Evolutionary conservation across 2,113 vertebrate species (phyloP).

Genomic region (Trogon surrucura): DNA sequence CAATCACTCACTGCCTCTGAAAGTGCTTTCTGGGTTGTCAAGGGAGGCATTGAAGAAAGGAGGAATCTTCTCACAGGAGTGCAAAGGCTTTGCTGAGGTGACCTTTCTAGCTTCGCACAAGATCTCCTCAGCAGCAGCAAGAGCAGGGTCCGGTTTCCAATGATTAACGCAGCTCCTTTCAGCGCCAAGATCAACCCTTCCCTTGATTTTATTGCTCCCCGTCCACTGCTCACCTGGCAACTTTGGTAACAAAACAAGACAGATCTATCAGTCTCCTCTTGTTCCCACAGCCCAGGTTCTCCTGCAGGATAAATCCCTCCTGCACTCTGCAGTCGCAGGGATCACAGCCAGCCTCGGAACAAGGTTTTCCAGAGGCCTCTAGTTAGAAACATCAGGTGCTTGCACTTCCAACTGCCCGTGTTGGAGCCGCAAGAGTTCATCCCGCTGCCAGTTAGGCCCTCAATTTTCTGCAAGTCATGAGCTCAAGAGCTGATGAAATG

Average conservation of each 20-base stretch:
- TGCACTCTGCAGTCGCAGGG: not conserved
- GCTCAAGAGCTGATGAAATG: not conserved
- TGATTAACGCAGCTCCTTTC: rapidly evolving
- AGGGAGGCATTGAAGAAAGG: not conserved
- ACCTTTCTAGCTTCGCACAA: not conserved
- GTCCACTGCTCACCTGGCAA: not conserved
- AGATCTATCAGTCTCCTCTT: not conserved
- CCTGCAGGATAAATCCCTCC: not conserved
- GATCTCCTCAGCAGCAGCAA: not conserved
- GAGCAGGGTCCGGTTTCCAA: rapidly evolving
- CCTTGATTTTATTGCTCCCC: rapidly evolving
- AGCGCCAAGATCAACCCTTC: not conserved
- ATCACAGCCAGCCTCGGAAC: not conserved
- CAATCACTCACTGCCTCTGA: not conserved
- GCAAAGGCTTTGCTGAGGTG: not conserved
- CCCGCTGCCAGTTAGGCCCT: not conserved
- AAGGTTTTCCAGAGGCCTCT: not conserved
- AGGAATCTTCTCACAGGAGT: not conserved
- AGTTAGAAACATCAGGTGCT: rapidly evolving
- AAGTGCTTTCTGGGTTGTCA: not conserved
- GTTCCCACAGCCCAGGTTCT: not conserved
- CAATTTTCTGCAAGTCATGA: not conserved
- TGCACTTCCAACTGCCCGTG: rapidly evolving
- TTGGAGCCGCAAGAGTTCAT: not conserved
- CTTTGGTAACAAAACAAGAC: rapidly evolving